Percentiles rank a stretch among this genome's conserved stretches.
Evolutionary conservation across 92 coral and sea anemone genomes (phyloP).

Genomic region (Bergia puertoricense): DNA sequence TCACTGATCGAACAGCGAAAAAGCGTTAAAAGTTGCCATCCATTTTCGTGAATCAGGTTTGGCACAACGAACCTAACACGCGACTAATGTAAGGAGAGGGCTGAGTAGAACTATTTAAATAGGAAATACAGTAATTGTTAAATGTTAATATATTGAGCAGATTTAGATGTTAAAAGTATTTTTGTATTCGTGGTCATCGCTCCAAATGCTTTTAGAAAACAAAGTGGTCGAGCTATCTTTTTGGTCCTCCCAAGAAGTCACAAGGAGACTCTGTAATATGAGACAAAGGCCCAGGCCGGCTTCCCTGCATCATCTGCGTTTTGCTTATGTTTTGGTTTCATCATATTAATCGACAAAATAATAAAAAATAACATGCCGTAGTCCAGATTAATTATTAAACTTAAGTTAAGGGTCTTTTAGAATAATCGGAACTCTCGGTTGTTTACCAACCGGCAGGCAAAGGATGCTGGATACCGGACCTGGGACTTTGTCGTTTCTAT

Average conservation of each 20-base stretch:
- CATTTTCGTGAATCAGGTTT: background rate
- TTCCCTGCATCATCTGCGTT: no score
- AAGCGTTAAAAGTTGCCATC: background rate
- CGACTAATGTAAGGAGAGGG: slow-evolving; percentile 20
- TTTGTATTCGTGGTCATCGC: slow-evolving; percentile 13
- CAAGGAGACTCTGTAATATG: background rate
- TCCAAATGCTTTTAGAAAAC: background rate
- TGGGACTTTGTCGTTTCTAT: background rate
- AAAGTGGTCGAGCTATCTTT: background rate
- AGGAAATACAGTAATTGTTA: slow-evolving; percentile 27
- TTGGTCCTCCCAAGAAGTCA: background rate
- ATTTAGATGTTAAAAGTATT: slow-evolving; percentile 31
- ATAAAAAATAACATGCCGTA: no score
- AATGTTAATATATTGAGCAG: slow-evolving; percentile 44
- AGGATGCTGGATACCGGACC: no score
- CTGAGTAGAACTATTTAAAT: slow-evolving; percentile 24
- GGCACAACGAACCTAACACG: background rate
- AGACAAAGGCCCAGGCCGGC: background rate
- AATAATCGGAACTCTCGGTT: no score
- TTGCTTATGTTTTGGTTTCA: no score
- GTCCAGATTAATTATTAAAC: no score
- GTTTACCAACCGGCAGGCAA: no score
- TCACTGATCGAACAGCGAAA: background rate
- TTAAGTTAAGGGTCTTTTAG: no score
- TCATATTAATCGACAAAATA: no score